Evolutionary conservation across 2,113 vertebrate genomes (phyloP).

Genomic region (Zosterops lateralis): DNA sequence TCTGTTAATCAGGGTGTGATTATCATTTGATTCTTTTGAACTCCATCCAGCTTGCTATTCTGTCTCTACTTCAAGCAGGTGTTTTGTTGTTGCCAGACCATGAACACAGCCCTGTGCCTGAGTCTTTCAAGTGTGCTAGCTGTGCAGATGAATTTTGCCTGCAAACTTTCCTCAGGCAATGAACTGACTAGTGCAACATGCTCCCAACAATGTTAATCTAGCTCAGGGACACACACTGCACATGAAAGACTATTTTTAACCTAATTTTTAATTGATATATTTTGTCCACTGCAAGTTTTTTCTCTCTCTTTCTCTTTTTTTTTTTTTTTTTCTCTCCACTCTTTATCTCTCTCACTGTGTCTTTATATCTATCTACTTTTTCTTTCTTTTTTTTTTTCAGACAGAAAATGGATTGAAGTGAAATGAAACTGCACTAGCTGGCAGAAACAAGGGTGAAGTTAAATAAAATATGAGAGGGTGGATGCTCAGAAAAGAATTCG

Average conservation of each 20-base stretch:
- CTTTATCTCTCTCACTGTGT: background rate
- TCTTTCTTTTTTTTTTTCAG: background rate
- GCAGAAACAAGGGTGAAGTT: conserved; percentile 27
- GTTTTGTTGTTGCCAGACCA: conserved; percentile 60
- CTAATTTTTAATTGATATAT: conserved; percentile 63
- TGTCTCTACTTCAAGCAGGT: conserved; percentile 68
- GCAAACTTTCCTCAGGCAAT: conserved; percentile 83
- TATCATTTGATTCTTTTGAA: conserved; percentile 61
- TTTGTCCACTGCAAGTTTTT: conserved; percentile 45
- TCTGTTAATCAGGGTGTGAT: conserved; percentile 51
- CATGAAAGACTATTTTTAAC: conserved; percentile 78
- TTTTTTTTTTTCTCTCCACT: background rate
- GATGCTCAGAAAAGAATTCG: background rate
- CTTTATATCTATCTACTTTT: background rate
- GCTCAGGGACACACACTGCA: conserved; percentile 79
- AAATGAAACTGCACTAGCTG: conserved; percentile 22
- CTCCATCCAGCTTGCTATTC: conserved; percentile 59
- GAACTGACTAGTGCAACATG: conserved; percentile 79
- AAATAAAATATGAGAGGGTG: conserved; percentile 22
- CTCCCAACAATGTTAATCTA: conserved; percentile 82
- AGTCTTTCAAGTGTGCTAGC: conserved; percentile 76
- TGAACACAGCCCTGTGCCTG: conserved; percentile 18
- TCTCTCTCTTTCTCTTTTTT: background rate
- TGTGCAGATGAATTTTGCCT: conserved; percentile 81
- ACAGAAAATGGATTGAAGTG: background rate